Evolutionary conservation across 2,113 vertebrate genomes (phyloP).

Genomic region (Catharus bicknelli): DNA sequence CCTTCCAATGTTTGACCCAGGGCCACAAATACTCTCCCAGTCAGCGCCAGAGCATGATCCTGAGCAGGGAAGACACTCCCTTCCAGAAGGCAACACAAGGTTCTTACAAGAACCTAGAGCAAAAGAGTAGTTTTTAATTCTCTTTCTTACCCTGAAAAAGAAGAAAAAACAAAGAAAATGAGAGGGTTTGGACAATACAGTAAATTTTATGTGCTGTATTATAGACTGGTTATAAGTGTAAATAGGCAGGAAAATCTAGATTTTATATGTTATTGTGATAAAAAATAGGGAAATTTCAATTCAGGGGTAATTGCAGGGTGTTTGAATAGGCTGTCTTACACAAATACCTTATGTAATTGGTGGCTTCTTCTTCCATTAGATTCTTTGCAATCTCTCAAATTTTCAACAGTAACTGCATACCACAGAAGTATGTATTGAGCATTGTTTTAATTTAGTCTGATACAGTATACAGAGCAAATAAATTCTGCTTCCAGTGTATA

Average conservation of each 20-base stretch:
- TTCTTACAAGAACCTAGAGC: not conserved
- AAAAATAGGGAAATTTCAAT: not conserved
- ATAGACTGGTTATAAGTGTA: not conserved
- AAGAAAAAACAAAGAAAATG: not conserved
- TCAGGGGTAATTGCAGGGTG: not conserved
- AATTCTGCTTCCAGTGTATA: not conserved
- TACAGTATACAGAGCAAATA: not conserved
- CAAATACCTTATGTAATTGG: not conserved
- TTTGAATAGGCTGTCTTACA: not conserved
- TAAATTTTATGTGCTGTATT: not conserved
- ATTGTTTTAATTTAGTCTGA: not conserved
- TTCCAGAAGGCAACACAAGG: not conserved
- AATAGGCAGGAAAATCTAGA: not conserved
- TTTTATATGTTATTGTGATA: not conserved
- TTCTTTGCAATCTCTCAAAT: not conserved
- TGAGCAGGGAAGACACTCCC: accelerated
- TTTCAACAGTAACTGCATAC: not conserved
- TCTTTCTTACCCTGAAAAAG: not conserved
- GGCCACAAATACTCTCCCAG: not conserved
- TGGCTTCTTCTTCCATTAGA: not conserved
- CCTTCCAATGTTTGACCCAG: not conserved
- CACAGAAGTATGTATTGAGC: not conserved
- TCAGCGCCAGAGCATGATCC: not conserved
- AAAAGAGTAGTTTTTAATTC: not conserved
- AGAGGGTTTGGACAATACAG: not conserved